Base-by-base conservation (phyloP, 2,113 vertebrate genomes). In the Isichthys henryi region DNA sequence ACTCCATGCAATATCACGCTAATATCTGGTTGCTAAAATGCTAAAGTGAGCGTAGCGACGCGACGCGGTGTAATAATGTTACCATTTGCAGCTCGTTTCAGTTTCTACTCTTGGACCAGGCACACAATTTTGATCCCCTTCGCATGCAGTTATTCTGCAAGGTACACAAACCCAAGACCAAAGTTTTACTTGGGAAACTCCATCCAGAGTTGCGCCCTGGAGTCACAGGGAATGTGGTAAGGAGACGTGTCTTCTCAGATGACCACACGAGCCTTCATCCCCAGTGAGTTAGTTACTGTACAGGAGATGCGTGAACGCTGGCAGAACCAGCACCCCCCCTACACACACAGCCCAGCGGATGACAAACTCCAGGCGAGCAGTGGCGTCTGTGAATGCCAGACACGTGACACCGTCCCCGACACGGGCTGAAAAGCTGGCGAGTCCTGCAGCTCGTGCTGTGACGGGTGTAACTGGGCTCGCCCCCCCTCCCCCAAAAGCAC, bases 311-410 rank as follows among this genome's bases (percentile, higher is more conserved):
- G 1, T 31, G n/a, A 70, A 70, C 10, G 3, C 62, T 70, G 62
- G n/a, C n/a, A 27, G 62, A 86, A 46, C 31, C 13, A 10, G 7
- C 35, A 50, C 2, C 83, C 45, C 8, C 46, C 45, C 46, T 11
- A 13, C 35, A 52, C 39, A 56, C 43, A 50, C 89, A 92, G 93
- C 91, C 93, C 53, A 21, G 39, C 91, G 93, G 91, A 95, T 92
- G 93, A 94, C 93, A 94, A 95, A 94, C 94, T 93, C 92, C 91
- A 93, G 94, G 23, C 95, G 93, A 93, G 93, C 94, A 82, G 91
- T 90, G 92, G 93, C 94, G 92, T 91, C 93, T 94, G 93, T 89
- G 43, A 92, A 91, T 92, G 93, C 93, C 94, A 95, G 95, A 94
- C 84, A 92, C 91, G 92, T 93, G 92, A 90, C 84, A 91, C 82